A percentile compares a stretch with the other conserved stretches of the same genome.
These are phyloP conservation scores for Cistogaster globosa DNA, from an alignment of 2,888 invertebrate genomes.

Conservation along the genomic window DNA sequence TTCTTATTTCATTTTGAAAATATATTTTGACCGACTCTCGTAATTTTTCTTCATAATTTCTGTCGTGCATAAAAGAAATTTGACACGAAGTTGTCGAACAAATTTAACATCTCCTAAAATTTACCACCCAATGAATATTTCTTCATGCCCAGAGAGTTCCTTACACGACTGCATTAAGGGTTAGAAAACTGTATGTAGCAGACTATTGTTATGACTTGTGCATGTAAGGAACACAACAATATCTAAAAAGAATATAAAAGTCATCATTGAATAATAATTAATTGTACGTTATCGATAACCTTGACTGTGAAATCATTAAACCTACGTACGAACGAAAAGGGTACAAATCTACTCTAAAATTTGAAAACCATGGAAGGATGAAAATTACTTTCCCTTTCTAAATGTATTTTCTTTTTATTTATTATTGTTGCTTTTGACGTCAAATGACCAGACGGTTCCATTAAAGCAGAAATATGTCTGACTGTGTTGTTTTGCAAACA, in stretches of 20 bases:
- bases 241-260: constrained; percentile 44
- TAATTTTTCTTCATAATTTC: not conserved
- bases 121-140: constrained; percentile 44
- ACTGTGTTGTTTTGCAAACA: constrained; percentile 32
- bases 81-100: constrained; percentile 42
- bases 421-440: constrained; percentile 36
- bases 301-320: constrained; percentile 66
- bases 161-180: constrained; percentile 12
- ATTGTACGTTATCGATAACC: constrained; percentile 71
- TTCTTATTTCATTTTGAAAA: not conserved
- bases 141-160: not conserved
- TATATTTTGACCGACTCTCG: constrained; percentile 14
- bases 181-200: constrained; percentile 15
- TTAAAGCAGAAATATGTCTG: constrained; percentile 36
- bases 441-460: constrained; percentile 52
- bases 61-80: constrained; percentile 19
- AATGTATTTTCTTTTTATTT: constrained; percentile 15
- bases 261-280: constrained; percentile 71
- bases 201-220: constrained; percentile 50
- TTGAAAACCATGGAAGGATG: not conserved
- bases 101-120: not conserved
- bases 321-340: constrained; percentile 28
- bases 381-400: constrained; percentile 62
- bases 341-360: constrained; percentile 13
- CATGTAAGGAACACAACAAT: not conserved